phyloP scores from a whole-genome alignment of 2,797 vertebrate species.

The Spatula versicolor region DNA sequence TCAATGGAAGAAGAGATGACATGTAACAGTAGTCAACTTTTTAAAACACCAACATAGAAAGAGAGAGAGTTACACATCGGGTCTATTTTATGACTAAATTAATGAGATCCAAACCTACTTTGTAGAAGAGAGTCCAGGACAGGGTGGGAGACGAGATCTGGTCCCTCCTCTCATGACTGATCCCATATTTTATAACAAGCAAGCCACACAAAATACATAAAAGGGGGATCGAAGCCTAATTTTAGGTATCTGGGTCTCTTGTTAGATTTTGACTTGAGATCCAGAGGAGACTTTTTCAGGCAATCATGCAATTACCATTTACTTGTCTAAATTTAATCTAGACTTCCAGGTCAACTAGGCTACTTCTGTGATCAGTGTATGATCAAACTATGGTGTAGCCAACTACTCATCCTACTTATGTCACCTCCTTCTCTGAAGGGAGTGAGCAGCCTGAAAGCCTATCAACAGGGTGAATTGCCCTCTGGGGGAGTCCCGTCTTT shows the following conservation, averaged over 20 bases:
- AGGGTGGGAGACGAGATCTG: neutral
- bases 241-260: neutral
- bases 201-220: neutral
- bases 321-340: neutral
- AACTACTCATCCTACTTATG: neutral
- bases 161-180: neutral
- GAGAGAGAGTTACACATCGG: neutral
- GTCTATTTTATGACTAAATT: neutral
- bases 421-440: neutral
- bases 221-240: neutral
- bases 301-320: neutral
- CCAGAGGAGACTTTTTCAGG: neutral
- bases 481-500: neutral
- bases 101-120: neutral
- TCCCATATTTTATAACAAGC: neutral
- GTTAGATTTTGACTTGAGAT: neutral
- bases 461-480: neutral
- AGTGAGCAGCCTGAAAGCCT: neutral
- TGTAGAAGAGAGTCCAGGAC: neutral
- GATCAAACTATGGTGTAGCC: neutral
- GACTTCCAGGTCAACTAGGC: neutral
- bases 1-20: neutral
- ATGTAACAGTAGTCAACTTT: neutral
- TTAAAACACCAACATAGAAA: neutral
- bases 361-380: neutral